These are phyloP conservation scores for Tineola bisselliella DNA, from an alignment of 2,888 invertebrate species.

Conservation along the genomic window DNA sequence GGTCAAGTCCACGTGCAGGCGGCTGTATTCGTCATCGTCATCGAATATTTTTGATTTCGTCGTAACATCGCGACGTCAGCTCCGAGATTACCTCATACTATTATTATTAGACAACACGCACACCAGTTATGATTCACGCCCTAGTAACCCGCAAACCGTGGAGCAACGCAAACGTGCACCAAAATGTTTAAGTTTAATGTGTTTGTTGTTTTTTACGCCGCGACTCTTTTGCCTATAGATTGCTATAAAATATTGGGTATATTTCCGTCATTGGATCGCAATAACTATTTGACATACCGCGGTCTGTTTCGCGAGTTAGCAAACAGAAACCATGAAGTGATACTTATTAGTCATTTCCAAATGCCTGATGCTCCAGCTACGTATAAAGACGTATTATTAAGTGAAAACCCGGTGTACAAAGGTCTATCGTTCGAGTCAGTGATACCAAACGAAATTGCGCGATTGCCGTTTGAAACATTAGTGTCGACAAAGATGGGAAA, in stretches of 20 bases:
- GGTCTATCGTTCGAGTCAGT: constrained; percentile 57
- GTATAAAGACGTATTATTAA: constrained; percentile 64
- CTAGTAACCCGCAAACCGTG: constrained; percentile 51
- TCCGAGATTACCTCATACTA: constrained; percentile 57
- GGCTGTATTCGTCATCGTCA: constrained; percentile 28
- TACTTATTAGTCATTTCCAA: constrained; percentile 62
- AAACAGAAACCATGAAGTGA: constrained; percentile 61
- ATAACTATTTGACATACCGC: constrained; percentile 61
- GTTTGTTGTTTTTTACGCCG: constrained; percentile 16
- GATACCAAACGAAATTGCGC: constrained; percentile 54
- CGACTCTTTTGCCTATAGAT: constrained; percentile 34
- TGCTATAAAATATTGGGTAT: constrained; percentile 62
- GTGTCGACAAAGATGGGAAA: constrained; percentile 58
- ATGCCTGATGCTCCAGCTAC: constrained; percentile 50
- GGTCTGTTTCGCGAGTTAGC: constrained; percentile 59
- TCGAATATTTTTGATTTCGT: constrained; percentile 54
- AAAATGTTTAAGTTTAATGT: constrained; percentile 14
- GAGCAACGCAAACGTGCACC: constrained; percentile 43
- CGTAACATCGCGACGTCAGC: constrained; percentile 48
- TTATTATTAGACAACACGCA: constrained; percentile 61
- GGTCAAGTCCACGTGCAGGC: constrained; percentile 41
- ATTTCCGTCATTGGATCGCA: constrained; percentile 61
- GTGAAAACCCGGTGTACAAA: constrained; percentile 47
- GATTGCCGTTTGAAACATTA: constrained; percentile 57
- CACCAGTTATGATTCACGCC: constrained; percentile 41